Evolutionary conservation across 2,113 vertebrate genomes (phyloP), one percentile per base, ranked within the genome.

Genomic region (Hydropotes inermis): DNA sequence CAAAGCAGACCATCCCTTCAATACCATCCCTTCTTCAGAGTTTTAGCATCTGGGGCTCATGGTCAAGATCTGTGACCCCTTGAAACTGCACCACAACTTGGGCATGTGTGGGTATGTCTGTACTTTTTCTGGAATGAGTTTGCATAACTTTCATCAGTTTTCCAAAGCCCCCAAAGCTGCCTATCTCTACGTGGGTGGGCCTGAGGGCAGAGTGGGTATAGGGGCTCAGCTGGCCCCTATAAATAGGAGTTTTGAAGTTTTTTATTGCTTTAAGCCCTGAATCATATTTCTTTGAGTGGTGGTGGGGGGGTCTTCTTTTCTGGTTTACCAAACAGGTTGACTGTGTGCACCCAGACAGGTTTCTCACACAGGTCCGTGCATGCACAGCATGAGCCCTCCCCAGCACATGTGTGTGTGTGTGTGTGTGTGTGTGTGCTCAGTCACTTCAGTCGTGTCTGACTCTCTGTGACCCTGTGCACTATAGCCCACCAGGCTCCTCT

Each of bases 161-260:
- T 33, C 79, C 64, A 57, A 78, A 67, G 39, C 16, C 28, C 33
- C 52, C 43, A 45, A 28, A 23, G 3, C 14, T 74, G 3, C n/a
- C 30, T 13, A 0, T 6, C 0, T 45, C 45, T 36, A 0, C 0
- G 30, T 45, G 47, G 43, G 23, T 16, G 2, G 58, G 6, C 6
- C 10, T 10, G 74, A 96, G 28, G 36, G 64, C 11, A 55, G 64
- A 30, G 7, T 16, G 8, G 7, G 4, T 54, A 7, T 0, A n/a
- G 33, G 50, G 54, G 10, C n/a, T n/a, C 33, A 50, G 85, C 17
- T 17, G 30, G 23, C 47, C 39, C 39, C 39, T 39, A 39, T 50
- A 12, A 84, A 60, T 17, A 36, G 27, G 60, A 52, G 10, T 76
- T 79, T 86, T 6, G 10, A 70, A 28, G 54, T 61, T 36, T 82